phyloP scores from a whole-genome alignment of 1,140 invertebrate species.

The Potamilus streckersoni region DNA sequence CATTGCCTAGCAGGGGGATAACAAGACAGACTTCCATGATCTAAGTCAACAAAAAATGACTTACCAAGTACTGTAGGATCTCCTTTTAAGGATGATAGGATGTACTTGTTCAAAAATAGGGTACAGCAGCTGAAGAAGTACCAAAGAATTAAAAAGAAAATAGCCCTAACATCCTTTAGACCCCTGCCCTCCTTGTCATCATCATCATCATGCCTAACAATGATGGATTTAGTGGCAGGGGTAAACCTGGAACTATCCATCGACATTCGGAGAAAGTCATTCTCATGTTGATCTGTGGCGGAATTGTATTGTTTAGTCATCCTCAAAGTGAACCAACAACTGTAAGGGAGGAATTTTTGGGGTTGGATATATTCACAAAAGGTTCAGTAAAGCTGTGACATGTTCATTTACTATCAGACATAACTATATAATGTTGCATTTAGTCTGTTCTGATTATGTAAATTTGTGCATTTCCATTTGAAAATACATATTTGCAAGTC shows the following conservation, averaged over 20 bases:
- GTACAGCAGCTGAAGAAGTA: slow-evolving; percentile 81
- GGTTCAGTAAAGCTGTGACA: no score
- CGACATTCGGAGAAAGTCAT: slow-evolving; percentile 13
- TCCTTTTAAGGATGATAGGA: slow-evolving; percentile 81
- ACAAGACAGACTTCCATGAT: no score
- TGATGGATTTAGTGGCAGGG: slow-evolving; percentile 32
- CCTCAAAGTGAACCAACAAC: background rate
- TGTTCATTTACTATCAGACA: no score
- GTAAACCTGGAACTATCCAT: slow-evolving; percentile 33
- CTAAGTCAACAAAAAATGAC: slow-evolving; percentile 25
- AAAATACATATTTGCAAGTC: no score
- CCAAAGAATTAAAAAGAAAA: slow-evolving; percentile 80
- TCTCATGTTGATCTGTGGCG: background rate
- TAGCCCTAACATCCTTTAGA: slow-evolving; percentile 73
- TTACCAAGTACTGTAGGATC: slow-evolving; percentile 84
- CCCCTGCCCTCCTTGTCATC: slow-evolving; percentile 50
- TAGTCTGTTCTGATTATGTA: no score
- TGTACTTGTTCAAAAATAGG: slow-evolving; percentile 87
- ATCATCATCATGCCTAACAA: slow-evolving; percentile 15
- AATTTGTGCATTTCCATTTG: no score
- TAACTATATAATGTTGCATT: no score
- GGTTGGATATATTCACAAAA: no score
- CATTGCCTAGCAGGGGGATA: no score
- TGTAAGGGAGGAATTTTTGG: no score
- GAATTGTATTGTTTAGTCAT: background rate